Conservation (phyloP, 2,888 invertebrate species). For the Protodeltote pygarga region DNA sequence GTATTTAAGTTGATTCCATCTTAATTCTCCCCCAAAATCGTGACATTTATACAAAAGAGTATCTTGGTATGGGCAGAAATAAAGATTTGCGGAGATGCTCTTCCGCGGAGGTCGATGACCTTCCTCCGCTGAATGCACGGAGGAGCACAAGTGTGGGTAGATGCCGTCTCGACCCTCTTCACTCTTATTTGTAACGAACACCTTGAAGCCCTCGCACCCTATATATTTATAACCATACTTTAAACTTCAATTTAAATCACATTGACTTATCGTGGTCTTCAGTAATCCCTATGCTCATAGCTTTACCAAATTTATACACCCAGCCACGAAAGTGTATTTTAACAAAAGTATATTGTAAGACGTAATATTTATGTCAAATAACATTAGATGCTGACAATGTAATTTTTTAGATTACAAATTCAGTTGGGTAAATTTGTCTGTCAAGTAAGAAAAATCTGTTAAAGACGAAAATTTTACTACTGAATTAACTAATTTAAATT, state of each 20-base stretch:
- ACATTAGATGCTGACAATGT: no score
- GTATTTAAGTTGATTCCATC: slow-evolving; percentile 25
- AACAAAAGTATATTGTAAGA: no score
- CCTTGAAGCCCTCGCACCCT: slow-evolving; percentile 45
- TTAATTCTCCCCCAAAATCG: slow-evolving; percentile 32
- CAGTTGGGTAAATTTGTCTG: no score
- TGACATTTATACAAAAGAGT: slow-evolving; percentile 54
- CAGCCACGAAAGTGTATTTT: no score
- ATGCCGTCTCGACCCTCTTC: slow-evolving; percentile 62
- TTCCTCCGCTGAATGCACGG: slow-evolving; percentile 70
- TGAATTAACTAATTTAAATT: no score
- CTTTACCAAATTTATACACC: slow-evolving; percentile 11
- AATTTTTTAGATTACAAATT: no score
- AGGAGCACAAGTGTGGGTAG: slow-evolving; percentile 68
- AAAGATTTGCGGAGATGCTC: slow-evolving; percentile 80
- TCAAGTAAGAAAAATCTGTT: no score
- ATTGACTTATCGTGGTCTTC: slow-evolving; percentile 32
- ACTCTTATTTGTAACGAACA: slow-evolving; percentile 59
- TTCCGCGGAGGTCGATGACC: slow-evolving; percentile 73
- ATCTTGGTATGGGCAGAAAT: slow-evolving; percentile 61
- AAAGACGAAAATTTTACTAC: no score
- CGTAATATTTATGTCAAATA: no score
- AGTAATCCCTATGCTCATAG: slow-evolving; percentile 24
- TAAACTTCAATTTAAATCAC: slow-evolving; percentile 44
- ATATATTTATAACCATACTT: slow-evolving; percentile 53